phyloP scores from a whole-genome alignment of 2,113 vertebrate genomes.

The Calidris pugnax region DNA sequence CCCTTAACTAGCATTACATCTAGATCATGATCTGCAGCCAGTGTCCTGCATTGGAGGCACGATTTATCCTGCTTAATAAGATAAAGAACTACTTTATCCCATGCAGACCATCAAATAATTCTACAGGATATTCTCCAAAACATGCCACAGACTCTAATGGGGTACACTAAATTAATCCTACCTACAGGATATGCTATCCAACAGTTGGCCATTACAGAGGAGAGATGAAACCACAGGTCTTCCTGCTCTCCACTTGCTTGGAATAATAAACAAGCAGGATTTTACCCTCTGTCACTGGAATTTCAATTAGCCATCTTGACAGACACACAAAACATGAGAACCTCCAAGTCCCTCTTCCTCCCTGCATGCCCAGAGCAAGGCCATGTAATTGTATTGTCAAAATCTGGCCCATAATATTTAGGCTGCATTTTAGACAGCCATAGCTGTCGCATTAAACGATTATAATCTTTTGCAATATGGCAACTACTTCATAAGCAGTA shows the following conservation, averaged over 20 bases:
- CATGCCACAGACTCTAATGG: neutral
- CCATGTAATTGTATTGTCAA: neutral
- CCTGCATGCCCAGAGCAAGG: neutral
- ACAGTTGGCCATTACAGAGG: neutral
- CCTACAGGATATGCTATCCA: neutral
- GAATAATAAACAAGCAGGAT: neutral
- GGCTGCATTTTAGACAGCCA: neutral
- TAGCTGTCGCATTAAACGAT: neutral
- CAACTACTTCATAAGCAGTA: slow-evolving; percentile 16
- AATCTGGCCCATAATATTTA: slow-evolving; percentile 13
- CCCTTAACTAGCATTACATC: neutral
- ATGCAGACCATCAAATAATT: neutral
- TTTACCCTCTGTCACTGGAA: neutral
- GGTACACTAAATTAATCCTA: neutral
- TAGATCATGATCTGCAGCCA: neutral
- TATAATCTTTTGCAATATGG: slow-evolving; percentile 33
- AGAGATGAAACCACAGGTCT: neutral
- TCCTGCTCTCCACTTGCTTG: neutral
- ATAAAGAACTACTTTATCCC: neutral
- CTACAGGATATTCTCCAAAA: neutral
- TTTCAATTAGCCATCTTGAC: neutral
- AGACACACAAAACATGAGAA: neutral
- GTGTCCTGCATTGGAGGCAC: neutral
- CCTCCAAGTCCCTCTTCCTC: neutral
- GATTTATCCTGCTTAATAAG: neutral